Evolutionary conservation across 2,113 vertebrate genomes (phyloP), one percentile per base, ranked within the genome.

Genomic region (Rousettus leschenaultii): DNA sequence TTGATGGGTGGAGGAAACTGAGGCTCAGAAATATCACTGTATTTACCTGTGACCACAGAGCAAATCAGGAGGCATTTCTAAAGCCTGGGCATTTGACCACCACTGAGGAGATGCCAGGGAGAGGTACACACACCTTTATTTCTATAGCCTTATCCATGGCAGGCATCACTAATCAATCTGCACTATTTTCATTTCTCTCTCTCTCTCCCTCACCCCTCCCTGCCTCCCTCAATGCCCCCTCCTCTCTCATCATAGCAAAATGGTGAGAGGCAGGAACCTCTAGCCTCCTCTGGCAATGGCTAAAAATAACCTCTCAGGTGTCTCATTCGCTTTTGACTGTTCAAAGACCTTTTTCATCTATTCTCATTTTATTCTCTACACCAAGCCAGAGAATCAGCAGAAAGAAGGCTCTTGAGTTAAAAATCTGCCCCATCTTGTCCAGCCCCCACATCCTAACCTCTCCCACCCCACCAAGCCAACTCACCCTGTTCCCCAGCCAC

Each of bases 401-500:
- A 80, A 93, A 82, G 24, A 80, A 93, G n/a, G 40, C 33, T 79
- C 24, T 48, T 73, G 77, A 71, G 84, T 94, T 91, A 33, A 96
- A 95, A 93, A 43, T 8, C 71, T 80, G 33, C 48, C 45, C 80
- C 21, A 35, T 73, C 48, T 21, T 33, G 21, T 94, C 82, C 28
- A 6, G 3, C 11, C 55, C 48, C 53, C 55, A 35, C 70, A 70
- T 24, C 65, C 88, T 30, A 70, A 55, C 59, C 43, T 74, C 92
- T 71, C 40, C 51, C 71, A 48, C 38, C n/a, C 30, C 53, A 51
- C 3, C 2, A 55, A 28, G 30, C 45, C 77, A 57, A 98, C 98
- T 99, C 84, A 99, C 99, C 98, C 93, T 98, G 96, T 61, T 97
- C 90, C 5, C 97, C 86, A 71, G 97, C 43, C 97, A 97, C 96